Base-by-base conservation (phyloP, 2,113 vertebrate species). In the Peucedramus taeniatus region DNA sequence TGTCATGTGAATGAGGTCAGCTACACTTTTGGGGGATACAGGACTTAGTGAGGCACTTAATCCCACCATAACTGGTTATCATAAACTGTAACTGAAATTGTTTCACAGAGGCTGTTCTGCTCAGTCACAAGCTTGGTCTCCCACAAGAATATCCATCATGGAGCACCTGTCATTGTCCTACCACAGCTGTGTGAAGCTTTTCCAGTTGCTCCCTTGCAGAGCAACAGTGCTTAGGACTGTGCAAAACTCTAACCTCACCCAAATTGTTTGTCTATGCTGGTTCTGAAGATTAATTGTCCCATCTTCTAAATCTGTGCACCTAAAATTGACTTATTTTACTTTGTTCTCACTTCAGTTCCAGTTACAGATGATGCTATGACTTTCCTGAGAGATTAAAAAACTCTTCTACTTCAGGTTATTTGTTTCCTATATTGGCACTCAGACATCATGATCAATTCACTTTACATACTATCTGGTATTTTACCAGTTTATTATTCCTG, bases 401-500 rank as follows among this genome's bases (percentile, higher is more conserved):
- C 51, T 86, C 59, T 87, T 89, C 72, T 63, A 7, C 14, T 89
- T 81, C 64, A 75, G 20, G 63, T 75, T 89, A 89, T 76, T 79
- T 87, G 13, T 72, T 95, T 87, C 57, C 31, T 96, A 1, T 61
- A 71, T 76, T 72, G 82, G 63, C 78, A 83, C 23, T 88, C 37
- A 10, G 75, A 24, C 64, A 70, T 80, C 78, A 70, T 61, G 35
- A 90, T 93, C 87, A 66, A 93, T 91, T 93, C 60, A 54, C 79
- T 96, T 91, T 80, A 80, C 85, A 66, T 93, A 63, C 44, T 88
- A 11, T 24, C 57, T 80, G 39, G 21, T 88, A 85, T 95, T 96
- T 85, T 80, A 70, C 53, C 17, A n/a, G 54, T 86, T 91, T 92
- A 51, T 95, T 94, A 83, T 94, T 95, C 92, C 75, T 56, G 71